These are phyloP conservation scores for Loris lydekkerianus DNA, from an alignment of 2,797 vertebrate species.

Conservation along the genomic window DNA sequence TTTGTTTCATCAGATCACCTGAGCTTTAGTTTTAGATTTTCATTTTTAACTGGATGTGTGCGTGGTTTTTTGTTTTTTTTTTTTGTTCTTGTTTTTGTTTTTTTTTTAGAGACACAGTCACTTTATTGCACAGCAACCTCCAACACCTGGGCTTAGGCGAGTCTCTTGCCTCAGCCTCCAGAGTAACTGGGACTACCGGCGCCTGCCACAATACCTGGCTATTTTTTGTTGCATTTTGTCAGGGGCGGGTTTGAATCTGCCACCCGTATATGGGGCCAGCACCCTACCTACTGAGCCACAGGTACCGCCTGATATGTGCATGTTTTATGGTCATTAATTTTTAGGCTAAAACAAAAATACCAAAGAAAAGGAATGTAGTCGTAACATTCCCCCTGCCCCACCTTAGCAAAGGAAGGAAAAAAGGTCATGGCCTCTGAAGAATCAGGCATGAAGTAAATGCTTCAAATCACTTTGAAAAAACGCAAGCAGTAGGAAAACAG, in stretches of 20 bases:
- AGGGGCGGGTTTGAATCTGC: too few species aligned
- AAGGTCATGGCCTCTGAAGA: not conserved
- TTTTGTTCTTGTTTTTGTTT: too few species aligned
- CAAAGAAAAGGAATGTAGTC: not conserved
- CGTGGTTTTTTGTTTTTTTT: not conserved
- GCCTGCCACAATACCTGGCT: too few species aligned
- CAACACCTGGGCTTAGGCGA: too few species aligned
- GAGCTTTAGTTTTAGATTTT: not conserved
- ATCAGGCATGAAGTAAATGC: not conserved
- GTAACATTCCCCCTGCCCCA: not conserved
- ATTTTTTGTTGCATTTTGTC: too few species aligned
- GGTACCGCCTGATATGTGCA: not conserved
- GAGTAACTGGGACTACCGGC: too few species aligned
- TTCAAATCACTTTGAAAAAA: slow-evolving; percentile 20
- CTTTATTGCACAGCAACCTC: too few species aligned
- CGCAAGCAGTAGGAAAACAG: not conserved
- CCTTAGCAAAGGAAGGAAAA: slow-evolving; percentile 20
- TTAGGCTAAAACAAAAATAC: slow-evolving; percentile 13
- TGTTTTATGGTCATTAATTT: not conserved
- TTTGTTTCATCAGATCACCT: not conserved
- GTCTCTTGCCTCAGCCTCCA: too few species aligned
- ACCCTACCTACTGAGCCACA: too few species aligned
- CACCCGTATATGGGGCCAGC: too few species aligned
- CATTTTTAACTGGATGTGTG: not conserved
- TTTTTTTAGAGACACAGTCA: too few species aligned